A percentile compares a stretch with the other conserved stretches of the same genome.
These are phyloP conservation scores for Aplidium turbinatum DNA, from an alignment of 23 tunicate genomes.

Conservation along the genomic window DNA sequence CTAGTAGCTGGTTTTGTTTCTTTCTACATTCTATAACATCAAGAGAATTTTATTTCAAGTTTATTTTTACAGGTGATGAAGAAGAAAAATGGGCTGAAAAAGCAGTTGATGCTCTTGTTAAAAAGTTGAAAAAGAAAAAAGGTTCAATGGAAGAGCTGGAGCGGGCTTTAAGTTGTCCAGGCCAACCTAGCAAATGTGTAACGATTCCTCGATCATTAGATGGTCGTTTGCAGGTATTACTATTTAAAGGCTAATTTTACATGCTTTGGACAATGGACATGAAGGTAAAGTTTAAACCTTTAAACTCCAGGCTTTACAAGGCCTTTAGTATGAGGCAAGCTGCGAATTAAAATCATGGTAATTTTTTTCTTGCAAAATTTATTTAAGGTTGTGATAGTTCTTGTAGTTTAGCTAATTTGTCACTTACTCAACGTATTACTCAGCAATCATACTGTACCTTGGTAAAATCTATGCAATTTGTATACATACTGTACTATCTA, in stretches of 20 bases:
- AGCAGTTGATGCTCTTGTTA: slow-evolving; percentile 98
- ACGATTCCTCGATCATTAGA: slow-evolving; percentile 97
- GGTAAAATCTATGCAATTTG: too few relatives aligned
- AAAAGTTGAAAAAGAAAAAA: slow-evolving; percentile 97
- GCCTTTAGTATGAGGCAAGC: slow-evolving; percentile 3
- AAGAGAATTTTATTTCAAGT: not conserved
- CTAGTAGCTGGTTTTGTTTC: too few relatives aligned
- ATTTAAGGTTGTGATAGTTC: not conserved
- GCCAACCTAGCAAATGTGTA: slow-evolving; percentile 96
- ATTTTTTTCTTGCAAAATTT: not conserved
- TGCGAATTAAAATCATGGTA: not conserved
- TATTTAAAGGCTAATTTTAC: too few relatives aligned
- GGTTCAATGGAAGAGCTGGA: slow-evolving; percentile 98
- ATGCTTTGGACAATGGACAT: too few relatives aligned
- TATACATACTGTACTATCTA: too few relatives aligned
- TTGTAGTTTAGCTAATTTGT: too few relatives aligned
- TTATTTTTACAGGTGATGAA: slow-evolving; percentile 86
- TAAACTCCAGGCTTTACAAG: too few relatives aligned
- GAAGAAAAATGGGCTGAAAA: slow-evolving; percentile 99
- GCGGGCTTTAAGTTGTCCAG: slow-evolving; percentile 91
- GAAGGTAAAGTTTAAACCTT: too few relatives aligned
- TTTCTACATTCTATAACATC: too few relatives aligned
- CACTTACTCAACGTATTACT: too few relatives aligned
- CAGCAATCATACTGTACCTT: too few relatives aligned
- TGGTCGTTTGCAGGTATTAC: slow-evolving; percentile 90